phyloP scores from a whole-genome alignment of 1,140 invertebrate genomes.

The Achatina immaculata region DNA sequence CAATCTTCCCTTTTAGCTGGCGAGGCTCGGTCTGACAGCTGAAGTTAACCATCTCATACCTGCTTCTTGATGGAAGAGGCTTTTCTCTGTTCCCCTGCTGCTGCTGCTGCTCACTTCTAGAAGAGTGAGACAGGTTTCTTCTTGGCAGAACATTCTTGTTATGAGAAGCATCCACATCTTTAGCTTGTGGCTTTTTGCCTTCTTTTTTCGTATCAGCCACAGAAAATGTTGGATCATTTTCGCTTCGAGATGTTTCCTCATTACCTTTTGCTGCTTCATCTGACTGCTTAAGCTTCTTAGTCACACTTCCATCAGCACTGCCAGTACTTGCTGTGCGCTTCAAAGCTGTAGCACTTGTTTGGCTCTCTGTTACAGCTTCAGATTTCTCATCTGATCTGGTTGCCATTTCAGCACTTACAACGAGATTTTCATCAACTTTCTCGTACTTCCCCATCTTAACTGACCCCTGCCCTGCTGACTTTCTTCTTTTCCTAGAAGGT shows the following conservation, averaged over 20 bases:
- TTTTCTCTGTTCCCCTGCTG: constrained; percentile 4
- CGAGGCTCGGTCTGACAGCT: constrained; percentile 5
- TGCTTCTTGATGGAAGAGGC: background rate
- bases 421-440: background rate
- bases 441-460: background rate
- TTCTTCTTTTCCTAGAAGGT: constrained; percentile 25
- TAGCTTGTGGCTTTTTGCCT: background rate
- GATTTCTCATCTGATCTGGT: background rate
- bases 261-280: background rate
- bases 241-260: background rate
- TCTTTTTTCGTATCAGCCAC: background rate
- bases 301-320: background rate
- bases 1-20: constrained; percentile 34
- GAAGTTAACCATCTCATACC: constrained; percentile 6
- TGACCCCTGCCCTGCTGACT: background rate
- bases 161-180: background rate
- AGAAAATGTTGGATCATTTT: background rate
- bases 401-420: background rate
- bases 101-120: background rate
- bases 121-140: background rate
- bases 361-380: background rate
- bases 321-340: background rate
- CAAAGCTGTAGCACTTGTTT: background rate
- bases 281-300: background rate
- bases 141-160: background rate